Evolutionary conservation across 2,113 vertebrate genomes (phyloP).

Genomic region (Cyanoderma ruficeps): DNA sequence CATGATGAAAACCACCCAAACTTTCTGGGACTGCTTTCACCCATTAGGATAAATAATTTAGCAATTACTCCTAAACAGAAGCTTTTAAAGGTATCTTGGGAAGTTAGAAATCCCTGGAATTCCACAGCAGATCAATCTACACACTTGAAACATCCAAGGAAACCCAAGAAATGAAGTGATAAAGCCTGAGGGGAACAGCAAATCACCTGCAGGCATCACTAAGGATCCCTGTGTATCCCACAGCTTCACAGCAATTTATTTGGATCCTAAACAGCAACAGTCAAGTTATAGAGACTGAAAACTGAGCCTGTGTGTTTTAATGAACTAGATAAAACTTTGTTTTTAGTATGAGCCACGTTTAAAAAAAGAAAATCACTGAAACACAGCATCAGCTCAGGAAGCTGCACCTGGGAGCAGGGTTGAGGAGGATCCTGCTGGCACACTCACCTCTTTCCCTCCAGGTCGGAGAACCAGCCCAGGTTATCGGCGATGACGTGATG

Average conservation of each 20-base stretch:
- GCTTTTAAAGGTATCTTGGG: background rate
- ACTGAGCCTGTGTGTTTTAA: accelerated
- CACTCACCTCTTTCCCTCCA: constrained; percentile 79
- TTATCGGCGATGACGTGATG: constrained; percentile 95
- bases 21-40: background rate
- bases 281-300: background rate
- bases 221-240: accelerated
- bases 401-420: background rate
- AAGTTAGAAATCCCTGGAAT: background rate
- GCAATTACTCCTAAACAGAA: background rate
- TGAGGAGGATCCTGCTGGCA: background rate
- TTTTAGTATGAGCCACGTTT: accelerated
- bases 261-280: accelerated
- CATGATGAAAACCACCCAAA: background rate
- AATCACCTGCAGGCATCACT: background rate
- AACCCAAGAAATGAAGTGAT: background rate
- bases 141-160: background rate
- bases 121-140: background rate
- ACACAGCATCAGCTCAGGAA: accelerated
- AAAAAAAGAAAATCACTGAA: background rate
- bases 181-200: background rate
- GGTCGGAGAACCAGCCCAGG: constrained; percentile 92
- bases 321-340: accelerated
- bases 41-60: background rate
- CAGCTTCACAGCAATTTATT: accelerated